These are phyloP conservation scores for Lagorchestes hirsutus DNA, from an alignment of 2,797 vertebrate genomes.

Conservation along the genomic window DNA sequence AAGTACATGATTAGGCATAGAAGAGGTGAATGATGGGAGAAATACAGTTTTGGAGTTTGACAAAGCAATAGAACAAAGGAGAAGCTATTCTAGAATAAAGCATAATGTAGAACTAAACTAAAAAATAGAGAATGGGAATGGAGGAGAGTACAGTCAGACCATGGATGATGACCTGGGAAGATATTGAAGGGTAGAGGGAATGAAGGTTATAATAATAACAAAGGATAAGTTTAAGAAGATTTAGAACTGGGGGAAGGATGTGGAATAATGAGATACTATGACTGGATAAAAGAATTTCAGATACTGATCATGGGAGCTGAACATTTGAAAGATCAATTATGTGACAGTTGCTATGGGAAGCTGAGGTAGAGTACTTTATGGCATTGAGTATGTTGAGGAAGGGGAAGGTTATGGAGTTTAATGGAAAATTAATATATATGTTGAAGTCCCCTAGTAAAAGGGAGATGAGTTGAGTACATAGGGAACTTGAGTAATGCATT, in stretches of 20 bases:
- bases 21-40: too few species aligned
- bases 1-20: neutral
- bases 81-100: neutral
- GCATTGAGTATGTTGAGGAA: neutral
- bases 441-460: neutral
- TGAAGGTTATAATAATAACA: neutral
- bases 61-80: neutral
- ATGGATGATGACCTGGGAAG: neutral
- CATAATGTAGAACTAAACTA: neutral
- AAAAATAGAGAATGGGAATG: neutral
- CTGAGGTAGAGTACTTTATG: neutral
- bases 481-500: neutral
- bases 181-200: neutral
- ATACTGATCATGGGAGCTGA: neutral
- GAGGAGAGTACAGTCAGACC: neutral
- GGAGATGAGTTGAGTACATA: neutral
- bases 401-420: neutral
- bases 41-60: neutral
- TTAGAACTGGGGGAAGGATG: neutral
- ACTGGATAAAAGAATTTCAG: neutral
- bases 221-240: neutral
- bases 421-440: neutral
- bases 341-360: neutral
- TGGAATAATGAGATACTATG: neutral
- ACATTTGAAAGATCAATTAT: neutral